Percentiles rank a stretch among this genome's conserved stretches.
phyloP scores from a whole-genome alignment of 2,797 vertebrate species.

The Tinamus major region DNA sequence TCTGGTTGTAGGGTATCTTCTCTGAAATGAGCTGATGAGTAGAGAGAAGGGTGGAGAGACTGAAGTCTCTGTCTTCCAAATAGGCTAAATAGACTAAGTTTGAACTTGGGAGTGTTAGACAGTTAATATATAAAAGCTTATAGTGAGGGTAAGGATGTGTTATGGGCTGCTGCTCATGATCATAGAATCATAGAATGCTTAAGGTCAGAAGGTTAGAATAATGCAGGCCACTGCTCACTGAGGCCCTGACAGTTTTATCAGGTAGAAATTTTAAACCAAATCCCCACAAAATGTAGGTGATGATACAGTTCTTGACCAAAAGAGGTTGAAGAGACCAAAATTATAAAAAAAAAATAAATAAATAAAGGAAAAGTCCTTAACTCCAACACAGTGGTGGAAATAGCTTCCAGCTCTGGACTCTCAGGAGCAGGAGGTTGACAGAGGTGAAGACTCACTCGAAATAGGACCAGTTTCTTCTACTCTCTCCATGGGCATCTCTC shows the following conservation, averaged over 20 bases:
- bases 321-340: background rate
- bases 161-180: background rate
- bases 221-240: background rate
- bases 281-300: background rate
- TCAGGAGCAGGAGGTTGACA: background rate
- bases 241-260: background rate
- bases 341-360: background rate
- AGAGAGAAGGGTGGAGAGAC: background rate
- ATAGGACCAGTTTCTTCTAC: background rate
- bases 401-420: background rate
- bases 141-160: background rate
- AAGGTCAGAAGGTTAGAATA: too few relatives aligned
- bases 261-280: background rate
- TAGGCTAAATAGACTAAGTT: background rate
- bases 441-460: background rate
- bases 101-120: background rate
- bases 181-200: too few relatives aligned
- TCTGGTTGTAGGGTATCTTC: background rate
- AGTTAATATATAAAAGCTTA: background rate
- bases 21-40: background rate
- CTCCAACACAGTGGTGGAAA: too few relatives aligned
- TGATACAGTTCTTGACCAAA: background rate
- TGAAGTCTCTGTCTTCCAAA: background rate
- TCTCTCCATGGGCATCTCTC: background rate
- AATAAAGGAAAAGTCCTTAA: background rate